Percentiles rank a stretch among this genome's conserved stretches.
These are phyloP conservation scores for Pseudopodoces humilis DNA, from an alignment of 2,113 vertebrate species.

Conservation along the genomic window DNA sequence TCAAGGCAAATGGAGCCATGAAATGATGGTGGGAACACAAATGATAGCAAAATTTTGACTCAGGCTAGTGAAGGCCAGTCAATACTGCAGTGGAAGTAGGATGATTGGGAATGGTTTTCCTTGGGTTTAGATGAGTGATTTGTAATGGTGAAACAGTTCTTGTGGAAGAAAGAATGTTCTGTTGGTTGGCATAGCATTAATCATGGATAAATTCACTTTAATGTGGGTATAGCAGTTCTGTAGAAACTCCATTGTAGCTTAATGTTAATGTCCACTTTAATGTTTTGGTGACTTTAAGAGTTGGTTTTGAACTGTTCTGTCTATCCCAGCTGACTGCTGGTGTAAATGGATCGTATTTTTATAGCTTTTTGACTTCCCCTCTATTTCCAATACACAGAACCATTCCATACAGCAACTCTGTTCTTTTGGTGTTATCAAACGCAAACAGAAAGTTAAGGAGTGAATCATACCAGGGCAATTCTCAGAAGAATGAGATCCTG, in stretches of 20 bases:
- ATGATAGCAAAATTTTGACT: not conserved
- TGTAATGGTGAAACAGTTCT: slow-evolving; percentile 47
- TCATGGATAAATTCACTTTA: slow-evolving; percentile 47
- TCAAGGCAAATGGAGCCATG: not conserved
- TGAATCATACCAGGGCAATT: slow-evolving; percentile 62
- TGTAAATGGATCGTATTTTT: not conserved
- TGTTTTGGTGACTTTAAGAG: slow-evolving; percentile 29
- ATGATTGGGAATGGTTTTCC: slow-evolving; percentile 30
- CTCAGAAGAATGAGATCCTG: slow-evolving; percentile 79
- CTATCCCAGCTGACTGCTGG: not conserved
- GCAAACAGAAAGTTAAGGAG: slow-evolving; percentile 73
- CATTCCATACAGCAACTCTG: not conserved
- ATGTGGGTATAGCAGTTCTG: not conserved
- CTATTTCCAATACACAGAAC: not conserved
- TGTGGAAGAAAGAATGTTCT: slow-evolving; percentile 33
- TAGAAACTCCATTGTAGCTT: not conserved
- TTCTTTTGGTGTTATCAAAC: slow-evolving; percentile 73
- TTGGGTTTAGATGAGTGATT: slow-evolving; percentile 25
- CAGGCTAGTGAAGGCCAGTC: not conserved
- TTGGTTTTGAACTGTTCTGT: not conserved
- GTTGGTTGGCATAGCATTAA: slow-evolving; percentile 47
- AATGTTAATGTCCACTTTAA: slow-evolving; percentile 1
- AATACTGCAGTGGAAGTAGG: not conserved
- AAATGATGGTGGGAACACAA: not conserved
- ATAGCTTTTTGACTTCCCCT: slow-evolving; percentile 28